A percentile compares a stretch with the other conserved stretches of the same genome.
phyloP scores from a whole-genome alignment of 2,797 vertebrate species.

The Salarias fasciatus region DNA sequence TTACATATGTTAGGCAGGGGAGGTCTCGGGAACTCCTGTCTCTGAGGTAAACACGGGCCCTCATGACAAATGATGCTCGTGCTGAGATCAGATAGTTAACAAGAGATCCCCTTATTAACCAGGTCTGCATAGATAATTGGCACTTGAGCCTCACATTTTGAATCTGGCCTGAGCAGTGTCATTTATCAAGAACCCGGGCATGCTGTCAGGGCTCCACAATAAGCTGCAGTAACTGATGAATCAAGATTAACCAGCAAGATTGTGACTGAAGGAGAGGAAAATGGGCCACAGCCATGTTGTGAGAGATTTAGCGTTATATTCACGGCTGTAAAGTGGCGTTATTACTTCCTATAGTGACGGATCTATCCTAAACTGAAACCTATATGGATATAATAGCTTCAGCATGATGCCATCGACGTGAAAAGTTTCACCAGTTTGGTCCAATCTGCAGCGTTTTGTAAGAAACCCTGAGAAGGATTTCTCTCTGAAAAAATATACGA shows the following conservation, averaged over 20 bases:
- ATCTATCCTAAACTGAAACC: slow-evolving; percentile 77
- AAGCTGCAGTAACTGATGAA: slow-evolving; percentile 97
- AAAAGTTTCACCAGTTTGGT: slow-evolving; percentile 51
- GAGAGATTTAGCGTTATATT: slow-evolving; percentile 91
- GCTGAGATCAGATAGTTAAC: slow-evolving; percentile 99
- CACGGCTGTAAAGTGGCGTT: slow-evolving; percentile 91
- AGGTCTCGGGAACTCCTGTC: slow-evolving; percentile 90
- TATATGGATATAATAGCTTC: slow-evolving; percentile 44
- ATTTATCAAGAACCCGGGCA: slow-evolving; percentile 96
- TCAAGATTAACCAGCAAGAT: slow-evolving; percentile 96
- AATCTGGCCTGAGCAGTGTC: slow-evolving; percentile 96
- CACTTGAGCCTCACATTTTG: slow-evolving; percentile 99
- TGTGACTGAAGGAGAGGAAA: slow-evolving; percentile 81
- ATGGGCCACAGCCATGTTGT: slow-evolving; percentile 88
- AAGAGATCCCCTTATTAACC: slow-evolving; percentile 99
- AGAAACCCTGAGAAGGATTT: slow-evolving; percentile 15
- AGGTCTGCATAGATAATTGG: slow-evolving; percentile 99
- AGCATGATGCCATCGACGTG: slow-evolving; percentile 6
- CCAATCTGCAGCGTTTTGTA: slow-evolving; percentile 53
- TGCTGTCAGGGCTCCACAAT: slow-evolving; percentile 95
- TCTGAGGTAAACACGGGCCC: slow-evolving; percentile 92
- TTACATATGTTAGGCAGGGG: slow-evolving; percentile 98
- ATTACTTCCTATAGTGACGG: slow-evolving; percentile 90
- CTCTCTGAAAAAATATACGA: no score
- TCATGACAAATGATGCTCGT: slow-evolving; percentile 97